Percentiles rank a stretch among this genome's conserved stretches.
These are phyloP conservation scores for Oligia strigilis DNA, from an alignment of 2,888 invertebrate genomes.

Conservation along the genomic window DNA sequence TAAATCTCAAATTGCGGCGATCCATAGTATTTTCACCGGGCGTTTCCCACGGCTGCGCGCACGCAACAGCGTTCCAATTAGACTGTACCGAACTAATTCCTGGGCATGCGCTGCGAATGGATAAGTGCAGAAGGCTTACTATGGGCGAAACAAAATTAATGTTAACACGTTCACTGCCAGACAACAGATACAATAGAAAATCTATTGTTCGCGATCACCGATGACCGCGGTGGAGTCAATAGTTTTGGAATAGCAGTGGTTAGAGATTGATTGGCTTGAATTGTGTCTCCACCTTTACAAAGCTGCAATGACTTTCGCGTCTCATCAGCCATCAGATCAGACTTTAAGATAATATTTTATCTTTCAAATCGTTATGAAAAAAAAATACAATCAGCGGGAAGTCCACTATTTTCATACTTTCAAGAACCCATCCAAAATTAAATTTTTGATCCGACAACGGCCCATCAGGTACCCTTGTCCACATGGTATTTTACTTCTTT, in stretches of 20 bases:
- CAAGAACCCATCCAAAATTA: neutral
- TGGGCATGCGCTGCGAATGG: slow-evolving; percentile 73
- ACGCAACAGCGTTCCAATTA: slow-evolving; percentile 83
- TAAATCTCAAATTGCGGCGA: slow-evolving; percentile 79
- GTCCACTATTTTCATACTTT: neutral
- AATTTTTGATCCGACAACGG: neutral
- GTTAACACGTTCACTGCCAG: no score
- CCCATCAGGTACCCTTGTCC: neutral
- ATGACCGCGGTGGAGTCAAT: no score
- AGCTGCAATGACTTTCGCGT: neutral
- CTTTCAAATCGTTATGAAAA: neutral
- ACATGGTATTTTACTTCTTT: neutral
- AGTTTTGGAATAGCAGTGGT: neutral
- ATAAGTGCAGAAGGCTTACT: slow-evolving; percentile 54
- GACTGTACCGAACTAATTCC: slow-evolving; percentile 77
- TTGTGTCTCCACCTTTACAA: neutral
- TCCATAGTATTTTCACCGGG: slow-evolving; percentile 82
- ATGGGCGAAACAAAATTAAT: neutral
- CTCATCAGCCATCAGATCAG: neutral
- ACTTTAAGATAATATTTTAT: neutral
- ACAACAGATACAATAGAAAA: no score
- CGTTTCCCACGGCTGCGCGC: slow-evolving; percentile 85
- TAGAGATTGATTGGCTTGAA: neutral
- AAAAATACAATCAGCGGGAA: no score
- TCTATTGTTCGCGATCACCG: no score